Conservation (phyloP, 2,113 vertebrate genomes). For the Periophthalmus modestus region DNA sequence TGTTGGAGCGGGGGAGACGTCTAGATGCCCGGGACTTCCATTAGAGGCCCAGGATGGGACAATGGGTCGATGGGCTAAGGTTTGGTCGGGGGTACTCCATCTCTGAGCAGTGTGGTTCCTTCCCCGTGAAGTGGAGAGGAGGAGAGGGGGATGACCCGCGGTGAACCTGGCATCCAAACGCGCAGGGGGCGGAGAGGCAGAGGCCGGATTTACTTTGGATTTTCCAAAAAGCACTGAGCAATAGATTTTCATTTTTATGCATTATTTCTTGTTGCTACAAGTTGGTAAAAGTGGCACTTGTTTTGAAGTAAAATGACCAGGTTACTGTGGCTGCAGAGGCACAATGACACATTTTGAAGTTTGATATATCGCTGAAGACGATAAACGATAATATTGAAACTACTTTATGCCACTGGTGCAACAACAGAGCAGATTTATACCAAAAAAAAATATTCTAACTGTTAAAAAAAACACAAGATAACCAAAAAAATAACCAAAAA, state of each 20-base stretch:
- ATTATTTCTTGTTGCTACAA: background rate
- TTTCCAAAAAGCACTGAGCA: conserved; percentile 9
- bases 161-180: conserved; percentile 64
- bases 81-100: conserved; percentile 78
- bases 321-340: background rate
- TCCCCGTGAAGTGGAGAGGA: conserved; percentile 56
- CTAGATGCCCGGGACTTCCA: conserved; percentile 75
- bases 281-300: background rate
- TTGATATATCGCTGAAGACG: no score
- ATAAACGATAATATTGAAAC: no score
- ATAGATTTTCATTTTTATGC: background rate
- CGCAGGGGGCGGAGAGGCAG: conserved; percentile 57
- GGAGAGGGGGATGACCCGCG: conserved; percentile 59
- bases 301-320: background rate
- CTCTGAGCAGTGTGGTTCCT: conserved; percentile 71
- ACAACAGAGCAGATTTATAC: no score
- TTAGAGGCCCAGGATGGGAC: conserved; percentile 76
- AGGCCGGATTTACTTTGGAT: conserved; percentile 26
- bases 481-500: no score
- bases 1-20: conserved; percentile 66
- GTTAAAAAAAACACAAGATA: no score
- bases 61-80: conserved; percentile 73
- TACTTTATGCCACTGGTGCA: no score
- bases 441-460: no score
- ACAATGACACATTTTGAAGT: no score